Base-by-base conservation (phyloP, 2,888 invertebrate genomes). In the Marronus borbonicus region DNA sequence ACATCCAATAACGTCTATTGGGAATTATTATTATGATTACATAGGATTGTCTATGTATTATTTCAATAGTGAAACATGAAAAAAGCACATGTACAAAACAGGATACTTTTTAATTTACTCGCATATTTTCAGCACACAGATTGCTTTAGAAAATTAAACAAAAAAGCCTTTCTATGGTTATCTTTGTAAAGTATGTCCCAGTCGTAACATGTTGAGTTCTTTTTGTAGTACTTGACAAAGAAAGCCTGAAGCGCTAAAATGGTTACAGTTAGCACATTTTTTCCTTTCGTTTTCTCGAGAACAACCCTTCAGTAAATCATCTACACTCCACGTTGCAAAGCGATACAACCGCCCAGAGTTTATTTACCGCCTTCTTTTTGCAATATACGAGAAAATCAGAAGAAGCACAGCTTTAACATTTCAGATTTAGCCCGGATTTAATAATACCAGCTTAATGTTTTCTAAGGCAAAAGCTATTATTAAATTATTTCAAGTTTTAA, bases 371-470 rank as follows among this genome's bases (percentile, higher is more conserved):
- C 52, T 36, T 55, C 55, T 24, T 66, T 68, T 68, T 76, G 52
- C 44, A 76, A 76, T 76, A 68, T 76, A 76, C 58, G 76, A 68
- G 39, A 39, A 74, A 74, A 74, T 74, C 62, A 60, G 74, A 74
- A 14, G 52, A 36, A 36, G 31, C 5, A 36, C 5, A 36, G 31
- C 31, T 36, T 36, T 36, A 36, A 36, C 31, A 36, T 36, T 36
- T 5, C 31, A 36, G 31, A 36, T 36, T 36, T 36, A 36, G 31
- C 31, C 31, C 4, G 31, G 31, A 5, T 36, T 36, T 36, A 36
- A 36, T 36, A 36, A 36, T 0, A 36, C 31, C 31, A 36, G 31
- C 31, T 36, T 36, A 36, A 36, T 36, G 5, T 36, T 36, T 36
- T 5, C 31, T 36, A 36, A 5, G 5, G 31, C 31, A 36, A 3